These are phyloP conservation scores for Habropoda laboriosa DNA, from an alignment of 1,140 invertebrate genomes.

Conservation along the genomic window DNA sequence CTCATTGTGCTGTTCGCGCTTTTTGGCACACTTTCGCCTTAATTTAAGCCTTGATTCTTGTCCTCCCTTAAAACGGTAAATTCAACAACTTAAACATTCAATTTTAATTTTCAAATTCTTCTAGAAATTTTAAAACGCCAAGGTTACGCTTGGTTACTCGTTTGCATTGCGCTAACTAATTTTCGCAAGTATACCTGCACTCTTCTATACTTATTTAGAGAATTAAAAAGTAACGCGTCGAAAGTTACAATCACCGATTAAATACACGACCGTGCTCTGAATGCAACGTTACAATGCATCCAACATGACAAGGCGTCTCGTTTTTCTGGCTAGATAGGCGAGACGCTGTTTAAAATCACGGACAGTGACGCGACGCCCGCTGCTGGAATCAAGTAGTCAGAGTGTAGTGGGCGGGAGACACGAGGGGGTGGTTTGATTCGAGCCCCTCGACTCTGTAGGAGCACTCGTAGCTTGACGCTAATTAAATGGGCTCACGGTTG, in stretches of 20 bases:
- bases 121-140: too few species aligned
- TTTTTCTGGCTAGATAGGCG: background rate
- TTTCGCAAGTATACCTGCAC: too few species aligned
- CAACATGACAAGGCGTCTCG: conserved; percentile 8
- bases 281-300: conserved; percentile 16
- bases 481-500: conserved; percentile 59
- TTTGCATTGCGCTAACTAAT: background rate
- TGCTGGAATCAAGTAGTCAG: conserved; percentile 31
- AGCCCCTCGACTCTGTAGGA: conserved; percentile 46
- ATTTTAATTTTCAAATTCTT: too few species aligned
- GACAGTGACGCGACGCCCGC: background rate
- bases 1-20: too few species aligned
- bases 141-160: too few species aligned
- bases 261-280: background rate
- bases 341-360: conserved; percentile 26
- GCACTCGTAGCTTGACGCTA: conserved; percentile 59
- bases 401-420: conserved; percentile 8
- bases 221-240: background rate
- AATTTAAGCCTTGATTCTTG: too few species aligned
- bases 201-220: too few species aligned
- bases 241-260: background rate
- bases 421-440: conserved; percentile 42
- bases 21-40: too few species aligned
- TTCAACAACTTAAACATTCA: too few species aligned
- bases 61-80: too few species aligned